Base-by-base conservation (phyloP, 2,888 invertebrate species). In the Apodemia duryi region DNA sequence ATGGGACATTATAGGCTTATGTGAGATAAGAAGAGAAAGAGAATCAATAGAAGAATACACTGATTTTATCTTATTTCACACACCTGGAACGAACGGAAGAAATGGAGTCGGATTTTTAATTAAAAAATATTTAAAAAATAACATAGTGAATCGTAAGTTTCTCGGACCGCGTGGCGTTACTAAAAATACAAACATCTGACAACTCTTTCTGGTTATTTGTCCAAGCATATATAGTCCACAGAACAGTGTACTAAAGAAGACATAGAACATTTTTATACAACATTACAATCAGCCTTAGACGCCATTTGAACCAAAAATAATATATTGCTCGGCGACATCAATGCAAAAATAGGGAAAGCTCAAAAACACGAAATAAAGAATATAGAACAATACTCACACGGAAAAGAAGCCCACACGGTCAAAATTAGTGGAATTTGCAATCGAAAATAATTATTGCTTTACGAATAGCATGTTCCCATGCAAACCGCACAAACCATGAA, bases 81-180 rank as follows among this genome's bases (percentile, higher is more conserved):
- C 64, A 62, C 62, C 69, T 9, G 63, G 68, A 32, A 70, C 63
- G 5, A 63, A 61, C 11, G 72, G 71, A 6, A 66, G 54, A 54
- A 67, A 72, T 60, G 72, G 73, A 61, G 70, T 72, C 13, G 72
- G 74, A 6, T 74, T 71, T 28, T 21, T 73, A 38, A 64, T 74
- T 35, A 70, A 72, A 62, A 68, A 66, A 68, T 29, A 64, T 1
- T 32, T 69, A 51, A 70, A 64, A 57, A 32, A 65, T 28, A 64
- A 70, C 43, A 69, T 72, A 38, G 29, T 67, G 35, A 69, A 62
- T 61, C n/a, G 51, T 71, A 67, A 69, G 68, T 10, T 64, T 70
- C 61, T 72, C 72, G 9, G 72, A 73, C 9, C 60, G 73, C 2
- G 68, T 72, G 2, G 70, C 70, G 6, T 28, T 66, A 11, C 38